phyloP scores from a whole-genome alignment of 1,140 invertebrate species.

The Trichoplusia ni region DNA sequence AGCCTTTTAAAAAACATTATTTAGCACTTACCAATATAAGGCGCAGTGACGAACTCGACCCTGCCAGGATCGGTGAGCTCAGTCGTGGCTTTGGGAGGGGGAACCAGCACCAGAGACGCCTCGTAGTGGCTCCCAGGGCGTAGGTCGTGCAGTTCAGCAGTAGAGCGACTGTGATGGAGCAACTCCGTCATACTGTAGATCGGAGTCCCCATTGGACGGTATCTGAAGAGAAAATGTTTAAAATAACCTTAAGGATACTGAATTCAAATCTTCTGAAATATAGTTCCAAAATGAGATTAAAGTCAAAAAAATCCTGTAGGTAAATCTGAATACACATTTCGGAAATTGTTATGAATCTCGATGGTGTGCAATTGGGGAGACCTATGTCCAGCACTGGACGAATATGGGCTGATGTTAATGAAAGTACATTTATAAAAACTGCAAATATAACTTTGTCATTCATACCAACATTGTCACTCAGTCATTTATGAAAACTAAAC shows the following conservation, averaged over 20 bases:
- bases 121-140: slow-evolving; percentile 60
- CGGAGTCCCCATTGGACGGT: slow-evolving; percentile 69
- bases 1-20: neutral
- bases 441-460: no score
- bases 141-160: slow-evolving; percentile 59
- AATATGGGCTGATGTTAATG: no score
- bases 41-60: slow-evolving; percentile 65
- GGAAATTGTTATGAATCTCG: no score
- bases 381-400: no score
- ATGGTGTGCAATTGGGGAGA: no score
- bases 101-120: slow-evolving; percentile 64
- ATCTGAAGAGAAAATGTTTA: slow-evolving; percentile 51
- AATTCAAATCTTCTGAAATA: no score
- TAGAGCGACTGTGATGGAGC: slow-evolving; percentile 66
- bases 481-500: no score
- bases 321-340: no score
- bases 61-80: slow-evolving; percentile 59
- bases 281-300: no score
- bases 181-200: slow-evolving; percentile 77
- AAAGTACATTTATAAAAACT: no score
- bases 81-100: slow-evolving; percentile 53
- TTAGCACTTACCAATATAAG: slow-evolving; percentile 59
- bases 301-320: no score
- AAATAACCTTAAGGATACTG: neutral
- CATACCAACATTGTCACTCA: no score